Evolutionary conservation across 2,113 vertebrate genomes (phyloP).

Genomic region (Chamaea fasciata): DNA sequence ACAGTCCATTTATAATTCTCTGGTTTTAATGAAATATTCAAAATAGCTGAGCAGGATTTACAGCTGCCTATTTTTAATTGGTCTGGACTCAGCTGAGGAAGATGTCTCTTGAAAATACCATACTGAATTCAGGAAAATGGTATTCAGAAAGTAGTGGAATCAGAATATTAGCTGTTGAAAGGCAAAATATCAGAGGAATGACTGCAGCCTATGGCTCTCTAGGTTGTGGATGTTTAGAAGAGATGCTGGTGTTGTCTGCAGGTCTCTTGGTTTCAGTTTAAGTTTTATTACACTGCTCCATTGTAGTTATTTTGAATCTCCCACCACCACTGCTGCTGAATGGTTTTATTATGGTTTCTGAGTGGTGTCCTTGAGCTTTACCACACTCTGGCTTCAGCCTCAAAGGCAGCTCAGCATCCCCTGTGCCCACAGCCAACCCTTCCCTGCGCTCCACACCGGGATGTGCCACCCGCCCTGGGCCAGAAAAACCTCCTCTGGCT

Average conservation of each 20-base stretch:
- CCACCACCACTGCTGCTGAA: not conserved
- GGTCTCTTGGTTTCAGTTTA: not conserved
- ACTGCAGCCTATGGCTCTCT: not conserved
- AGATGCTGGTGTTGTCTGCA: not conserved
- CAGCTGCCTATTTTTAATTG: not conserved
- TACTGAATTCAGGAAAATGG: not conserved
- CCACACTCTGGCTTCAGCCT: not conserved
- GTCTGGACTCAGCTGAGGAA: not conserved
- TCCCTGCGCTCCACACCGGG: not conserved
- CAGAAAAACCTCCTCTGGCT: not conserved
- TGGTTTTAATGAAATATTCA: not conserved
- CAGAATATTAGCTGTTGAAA: not conserved
- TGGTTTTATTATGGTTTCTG: constrained; percentile 30
- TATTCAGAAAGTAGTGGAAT: not conserved
- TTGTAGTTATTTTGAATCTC: constrained; percentile 12
- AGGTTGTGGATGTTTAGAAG: not conserved
- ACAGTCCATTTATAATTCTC: not conserved
- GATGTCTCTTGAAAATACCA: not conserved
- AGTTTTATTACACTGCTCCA: constrained; percentile 7
- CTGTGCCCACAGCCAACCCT: constrained; percentile 4
- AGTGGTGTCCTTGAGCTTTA: constrained; percentile 21
- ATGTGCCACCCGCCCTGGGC: not conserved
- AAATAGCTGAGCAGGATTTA: not conserved
- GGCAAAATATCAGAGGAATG: not conserved
- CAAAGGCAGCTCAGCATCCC: not conserved